Percentiles rank a stretch among this genome's conserved stretches.
These are phyloP conservation scores for Psilopogon haemacephalus DNA, from an alignment of 2,113 vertebrate genomes.

Conservation along the genomic window DNA sequence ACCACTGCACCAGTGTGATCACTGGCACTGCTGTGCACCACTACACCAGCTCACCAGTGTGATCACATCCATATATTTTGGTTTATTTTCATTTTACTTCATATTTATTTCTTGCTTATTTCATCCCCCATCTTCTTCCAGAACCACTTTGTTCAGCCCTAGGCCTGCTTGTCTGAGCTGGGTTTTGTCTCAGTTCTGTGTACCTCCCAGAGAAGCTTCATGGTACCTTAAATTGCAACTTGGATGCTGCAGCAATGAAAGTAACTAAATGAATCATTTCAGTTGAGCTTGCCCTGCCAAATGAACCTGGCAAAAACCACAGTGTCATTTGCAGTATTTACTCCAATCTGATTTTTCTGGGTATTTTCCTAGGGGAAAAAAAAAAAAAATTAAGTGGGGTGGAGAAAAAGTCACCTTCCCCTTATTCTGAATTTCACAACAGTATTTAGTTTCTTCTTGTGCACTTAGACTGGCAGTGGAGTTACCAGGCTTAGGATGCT, in stretches of 20 bases:
- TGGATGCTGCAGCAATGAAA: rapidly evolving
- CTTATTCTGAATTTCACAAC: not conserved
- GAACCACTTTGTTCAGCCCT: not conserved
- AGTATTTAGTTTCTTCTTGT: not conserved
- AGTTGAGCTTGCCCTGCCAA: not conserved
- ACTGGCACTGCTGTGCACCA: not conserved
- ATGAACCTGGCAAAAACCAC: not conserved
- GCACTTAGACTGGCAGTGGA: not conserved
- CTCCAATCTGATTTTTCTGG: not conserved
- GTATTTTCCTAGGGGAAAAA: not conserved
- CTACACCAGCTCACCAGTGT: too few species aligned
- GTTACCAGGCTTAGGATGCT: not conserved
- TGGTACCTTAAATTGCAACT: not conserved
- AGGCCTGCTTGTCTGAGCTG: not conserved
- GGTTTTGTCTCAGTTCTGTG: not conserved
- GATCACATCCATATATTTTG: too few species aligned
- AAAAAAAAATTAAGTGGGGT: not conserved
- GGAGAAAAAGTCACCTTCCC: too few species aligned
- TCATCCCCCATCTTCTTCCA: not conserved
- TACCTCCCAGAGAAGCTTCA: not conserved
- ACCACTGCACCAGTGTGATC: too few species aligned
- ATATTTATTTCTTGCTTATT: not conserved
- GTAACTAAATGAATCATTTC: not conserved
- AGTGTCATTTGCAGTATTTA: not conserved
- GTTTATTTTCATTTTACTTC: too few species aligned